Percentiles rank a stretch among this genome's conserved stretches.
These are phyloP conservation scores for Carassius auratus DNA, from an alignment of 2,113 vertebrate genomes.

Conservation along the genomic window DNA sequence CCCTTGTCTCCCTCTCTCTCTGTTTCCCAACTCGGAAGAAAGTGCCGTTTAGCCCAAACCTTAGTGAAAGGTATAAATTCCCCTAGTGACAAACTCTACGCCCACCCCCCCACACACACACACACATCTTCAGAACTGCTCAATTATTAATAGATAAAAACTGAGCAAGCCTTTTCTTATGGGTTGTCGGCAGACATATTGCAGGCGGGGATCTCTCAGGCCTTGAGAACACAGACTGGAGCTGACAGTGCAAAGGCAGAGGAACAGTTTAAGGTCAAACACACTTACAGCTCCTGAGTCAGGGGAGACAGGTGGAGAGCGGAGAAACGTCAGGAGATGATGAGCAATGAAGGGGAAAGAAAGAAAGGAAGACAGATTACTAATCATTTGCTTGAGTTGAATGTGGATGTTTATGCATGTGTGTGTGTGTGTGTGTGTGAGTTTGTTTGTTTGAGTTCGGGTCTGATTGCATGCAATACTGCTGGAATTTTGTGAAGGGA, in stretches of 20 bases:
- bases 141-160: constrained; percentile 78
- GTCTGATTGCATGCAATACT: constrained; percentile 22
- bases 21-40: constrained; percentile 48
- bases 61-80: constrained; percentile 60
- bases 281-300: constrained; percentile 56
- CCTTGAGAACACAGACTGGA: constrained; percentile 65
- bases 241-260: constrained; percentile 70
- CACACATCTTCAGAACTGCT: constrained; percentile 69
- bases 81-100: constrained; percentile 55
- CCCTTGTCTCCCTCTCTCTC: not conserved
- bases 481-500: constrained; percentile 30
- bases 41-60: constrained; percentile 67
- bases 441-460: constrained; percentile 46
- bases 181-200: constrained; percentile 71
- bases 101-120: constrained; percentile 27
- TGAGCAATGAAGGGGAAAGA: constrained; percentile 21
- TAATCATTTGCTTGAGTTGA: constrained; percentile 49
- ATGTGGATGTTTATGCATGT: constrained; percentile 21
- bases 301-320: constrained; percentile 11
- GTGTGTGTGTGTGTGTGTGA: constrained; percentile 42
- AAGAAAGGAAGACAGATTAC: constrained; percentile 44
- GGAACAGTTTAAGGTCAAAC: constrained; percentile 75
- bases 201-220: constrained; percentile 65
- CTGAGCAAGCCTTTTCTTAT: constrained; percentile 69
- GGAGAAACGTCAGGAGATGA: constrained; percentile 46